These are phyloP conservation scores for Eumaeus atala DNA, from an alignment of 1,140 invertebrate genomes.

Conservation along the genomic window DNA sequence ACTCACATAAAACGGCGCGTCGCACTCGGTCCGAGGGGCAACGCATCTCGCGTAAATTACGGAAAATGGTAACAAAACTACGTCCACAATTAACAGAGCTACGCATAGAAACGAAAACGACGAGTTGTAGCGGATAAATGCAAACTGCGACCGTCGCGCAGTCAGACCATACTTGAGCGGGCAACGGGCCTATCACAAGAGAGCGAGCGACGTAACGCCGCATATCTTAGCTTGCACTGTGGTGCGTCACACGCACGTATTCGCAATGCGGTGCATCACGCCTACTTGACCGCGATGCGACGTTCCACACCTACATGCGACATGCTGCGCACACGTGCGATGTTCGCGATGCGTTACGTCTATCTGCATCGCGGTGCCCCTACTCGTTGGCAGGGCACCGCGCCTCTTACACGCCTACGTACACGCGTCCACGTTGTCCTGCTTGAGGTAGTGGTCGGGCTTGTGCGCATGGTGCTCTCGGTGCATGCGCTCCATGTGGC, in stretches of 20 bases:
- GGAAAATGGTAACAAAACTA: conserved; percentile 63
- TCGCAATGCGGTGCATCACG: no score
- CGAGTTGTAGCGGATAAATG: conserved; percentile 66
- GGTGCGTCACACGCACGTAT: no score
- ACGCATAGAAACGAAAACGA: conserved; percentile 40
- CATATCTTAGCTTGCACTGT: no score
- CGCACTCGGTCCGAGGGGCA: background rate
- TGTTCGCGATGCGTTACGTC: no score
- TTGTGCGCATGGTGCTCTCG: conserved; percentile 78
- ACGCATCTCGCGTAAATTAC: conserved; percentile 20
- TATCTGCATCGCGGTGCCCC: no score
- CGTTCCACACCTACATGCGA: no score
- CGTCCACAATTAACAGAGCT: conserved; percentile 37
- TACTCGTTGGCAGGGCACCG: no score
- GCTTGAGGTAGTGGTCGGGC: conserved; percentile 62
- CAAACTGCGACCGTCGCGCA: conserved; percentile 25
- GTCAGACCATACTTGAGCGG: background rate
- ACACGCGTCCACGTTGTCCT: conserved; percentile 72
- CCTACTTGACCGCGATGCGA: no score
- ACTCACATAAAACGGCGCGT: background rate
- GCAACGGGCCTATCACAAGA: conserved; percentile 54
- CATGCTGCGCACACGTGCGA: no score
- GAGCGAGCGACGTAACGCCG: conserved; percentile 19
- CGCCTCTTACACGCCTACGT: no score
- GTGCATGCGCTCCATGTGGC: conserved; percentile 91